phyloP scores from a whole-genome alignment of 2,797 vertebrate genomes.

The Intellagama lesueurii region DNA sequence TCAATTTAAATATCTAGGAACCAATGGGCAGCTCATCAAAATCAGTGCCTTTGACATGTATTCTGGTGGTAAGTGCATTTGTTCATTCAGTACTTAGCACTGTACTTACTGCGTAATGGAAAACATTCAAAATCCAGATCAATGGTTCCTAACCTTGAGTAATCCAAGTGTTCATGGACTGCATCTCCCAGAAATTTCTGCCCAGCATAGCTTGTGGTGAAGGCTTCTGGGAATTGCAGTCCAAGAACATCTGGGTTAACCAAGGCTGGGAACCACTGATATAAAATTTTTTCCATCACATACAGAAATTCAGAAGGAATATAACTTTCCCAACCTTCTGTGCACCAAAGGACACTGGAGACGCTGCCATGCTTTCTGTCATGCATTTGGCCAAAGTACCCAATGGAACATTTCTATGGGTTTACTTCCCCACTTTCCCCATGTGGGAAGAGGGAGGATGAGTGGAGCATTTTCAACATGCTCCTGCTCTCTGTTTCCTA shows the following conservation, averaged over 20 bases:
- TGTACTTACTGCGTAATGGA: not conserved
- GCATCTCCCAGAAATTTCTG: too few species aligned
- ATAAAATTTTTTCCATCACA: too few species aligned
- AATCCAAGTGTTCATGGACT: not conserved
- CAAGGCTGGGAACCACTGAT: too few species aligned
- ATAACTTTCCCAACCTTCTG: not conserved
- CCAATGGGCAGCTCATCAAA: slow-evolving; percentile 75
- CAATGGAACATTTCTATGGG: not conserved
- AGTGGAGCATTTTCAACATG: too few species aligned
- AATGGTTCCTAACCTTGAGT: not conserved
- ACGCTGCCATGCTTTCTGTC: not conserved
- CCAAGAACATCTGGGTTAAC: too few species aligned
- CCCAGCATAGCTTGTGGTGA: too few species aligned
- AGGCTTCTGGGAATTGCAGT: too few species aligned
- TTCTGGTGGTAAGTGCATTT: slow-evolving; percentile 79
- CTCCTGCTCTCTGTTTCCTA: not conserved
- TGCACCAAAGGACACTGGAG: not conserved
- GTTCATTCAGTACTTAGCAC: accelerated
- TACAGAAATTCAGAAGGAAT: too few species aligned
- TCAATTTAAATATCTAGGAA: slow-evolving; percentile 66
- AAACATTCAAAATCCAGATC: too few species aligned
- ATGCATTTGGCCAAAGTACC: not conserved
- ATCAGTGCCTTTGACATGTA: slow-evolving; percentile 78
- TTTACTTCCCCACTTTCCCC: too few species aligned
- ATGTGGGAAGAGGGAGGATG: too few species aligned